Evolutionary conservation across 2,113 vertebrate genomes (phyloP).

Genomic region (Merops nubicus): DNA sequence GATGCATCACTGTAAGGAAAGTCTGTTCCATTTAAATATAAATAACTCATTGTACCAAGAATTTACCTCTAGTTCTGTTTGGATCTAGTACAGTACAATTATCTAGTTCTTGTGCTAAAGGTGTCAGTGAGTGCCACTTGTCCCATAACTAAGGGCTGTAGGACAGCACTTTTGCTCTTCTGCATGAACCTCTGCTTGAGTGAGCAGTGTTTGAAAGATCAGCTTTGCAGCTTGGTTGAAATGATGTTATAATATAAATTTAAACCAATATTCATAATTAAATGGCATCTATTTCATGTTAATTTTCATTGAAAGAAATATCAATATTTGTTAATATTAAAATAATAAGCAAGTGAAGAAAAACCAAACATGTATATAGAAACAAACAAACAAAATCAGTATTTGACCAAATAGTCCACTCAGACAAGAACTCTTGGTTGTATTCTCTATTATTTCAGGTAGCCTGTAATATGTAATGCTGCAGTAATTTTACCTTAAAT

Average conservation of each 20-base stretch:
- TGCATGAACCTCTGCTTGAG: background rate
- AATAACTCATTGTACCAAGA: background rate
- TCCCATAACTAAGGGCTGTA: background rate
- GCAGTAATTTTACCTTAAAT: constrained; percentile 75
- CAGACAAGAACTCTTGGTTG: background rate
- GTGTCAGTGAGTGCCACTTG: background rate
- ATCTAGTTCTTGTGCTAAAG: background rate
- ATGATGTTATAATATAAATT: background rate
- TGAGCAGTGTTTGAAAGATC: background rate
- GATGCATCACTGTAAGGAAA: background rate
- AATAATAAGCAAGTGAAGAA: background rate
- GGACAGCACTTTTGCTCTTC: background rate
- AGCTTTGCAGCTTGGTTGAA: background rate
- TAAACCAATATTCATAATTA: background rate
- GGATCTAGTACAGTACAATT: background rate
- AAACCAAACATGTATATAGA: background rate
- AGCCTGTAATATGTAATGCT: background rate
- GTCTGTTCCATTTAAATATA: background rate
- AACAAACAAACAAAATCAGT: background rate
- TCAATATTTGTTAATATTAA: background rate
- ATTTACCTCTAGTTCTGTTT: background rate
- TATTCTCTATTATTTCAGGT: background rate
- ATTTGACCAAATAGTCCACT: background rate
- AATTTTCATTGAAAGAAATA: background rate
- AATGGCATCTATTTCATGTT: background rate